Base-by-base conservation (phyloP, 2,797 vertebrate species). In the Chiloscyllium punctatum region DNA sequence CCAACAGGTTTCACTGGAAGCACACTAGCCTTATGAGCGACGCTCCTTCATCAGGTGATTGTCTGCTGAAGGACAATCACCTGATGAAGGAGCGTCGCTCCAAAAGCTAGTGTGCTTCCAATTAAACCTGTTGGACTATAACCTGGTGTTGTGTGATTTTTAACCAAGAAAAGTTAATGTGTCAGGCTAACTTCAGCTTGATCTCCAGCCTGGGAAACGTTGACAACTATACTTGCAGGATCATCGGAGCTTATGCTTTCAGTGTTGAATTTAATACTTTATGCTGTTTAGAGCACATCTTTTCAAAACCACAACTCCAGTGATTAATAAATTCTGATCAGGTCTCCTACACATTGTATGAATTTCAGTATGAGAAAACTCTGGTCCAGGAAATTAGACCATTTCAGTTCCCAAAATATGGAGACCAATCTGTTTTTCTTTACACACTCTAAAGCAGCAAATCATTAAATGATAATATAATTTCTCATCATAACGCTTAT, bases 221-320 rank as follows among this genome's bases (percentile, higher is more conserved):
- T 69, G 92, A 71, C 51, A 30, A 72, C 69, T 72, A 15, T n/a
- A 23, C 62, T 88, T 57, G 13, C 57, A 90, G 11, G 88, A 33
- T 53, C 51, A 30, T 57, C 1, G 86, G 11, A 68, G 66, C 68
- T 68, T 71, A 8, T 23, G 6, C 37, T 69, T 30, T 69, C 42
- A n/a, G 25, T 94, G n/a, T 68, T 94, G n/a, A 13, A 88, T 88
- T 88, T 16, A 94, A n/a, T 91, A 90, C 62, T 90, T 90, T 62
- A 62, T 62, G 51, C 53, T 62, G 37, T 69, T 33, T 30, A 8
- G 62, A 92, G 18, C 66, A 2, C 62, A 62, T 68, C 4, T 92
- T 92, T 92, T 92, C 68, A 8, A 94, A 94, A 25, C 0, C n/a
- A 21, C 87, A 62, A 30, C 25, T 90, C 87, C 30, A 88, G 30